phyloP scores from a whole-genome alignment of 2,113 vertebrate genomes.

The Neolamprologus hecqui region DNA sequence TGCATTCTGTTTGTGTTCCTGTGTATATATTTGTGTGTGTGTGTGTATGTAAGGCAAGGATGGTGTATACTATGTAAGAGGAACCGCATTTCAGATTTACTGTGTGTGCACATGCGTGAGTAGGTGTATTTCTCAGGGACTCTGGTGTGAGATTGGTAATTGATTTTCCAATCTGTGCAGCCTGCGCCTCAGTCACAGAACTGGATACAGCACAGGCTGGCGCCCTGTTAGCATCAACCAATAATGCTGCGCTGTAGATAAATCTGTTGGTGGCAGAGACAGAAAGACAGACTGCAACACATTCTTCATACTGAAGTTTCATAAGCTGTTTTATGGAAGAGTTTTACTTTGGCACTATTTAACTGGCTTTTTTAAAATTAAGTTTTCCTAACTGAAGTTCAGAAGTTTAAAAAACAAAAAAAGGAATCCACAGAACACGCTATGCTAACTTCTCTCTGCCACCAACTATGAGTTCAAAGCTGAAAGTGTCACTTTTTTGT shows the following conservation, averaged over 20 bases:
- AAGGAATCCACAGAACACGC: not conserved
- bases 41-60: not conserved
- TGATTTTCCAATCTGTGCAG: constrained; percentile 47
- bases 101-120: not conserved
- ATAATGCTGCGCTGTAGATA: not conserved
- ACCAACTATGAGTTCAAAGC: not conserved
- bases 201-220: constrained; percentile 20
- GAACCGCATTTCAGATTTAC: not conserved
- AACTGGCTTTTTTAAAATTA: not conserved
- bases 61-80: not conserved
- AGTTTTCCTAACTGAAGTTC: not conserved
- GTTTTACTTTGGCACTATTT: not conserved
- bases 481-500: not conserved
- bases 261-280: not conserved
- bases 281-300: not conserved
- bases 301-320: not conserved
- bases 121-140: not conserved
- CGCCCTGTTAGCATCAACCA: constrained; percentile 43
- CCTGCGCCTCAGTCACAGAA: constrained; percentile 24
- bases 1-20: not conserved
- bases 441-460: not conserved
- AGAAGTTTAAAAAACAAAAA: not conserved
- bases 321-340: not conserved
- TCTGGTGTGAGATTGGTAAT: constrained; percentile 33
- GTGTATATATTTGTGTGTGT: not conserved